A percentile compares a stretch with the other conserved stretches of the same genome.
These are phyloP conservation scores for Polydrusus cervinus DNA, from an alignment of 2,888 invertebrate species.

Conservation along the genomic window DNA sequence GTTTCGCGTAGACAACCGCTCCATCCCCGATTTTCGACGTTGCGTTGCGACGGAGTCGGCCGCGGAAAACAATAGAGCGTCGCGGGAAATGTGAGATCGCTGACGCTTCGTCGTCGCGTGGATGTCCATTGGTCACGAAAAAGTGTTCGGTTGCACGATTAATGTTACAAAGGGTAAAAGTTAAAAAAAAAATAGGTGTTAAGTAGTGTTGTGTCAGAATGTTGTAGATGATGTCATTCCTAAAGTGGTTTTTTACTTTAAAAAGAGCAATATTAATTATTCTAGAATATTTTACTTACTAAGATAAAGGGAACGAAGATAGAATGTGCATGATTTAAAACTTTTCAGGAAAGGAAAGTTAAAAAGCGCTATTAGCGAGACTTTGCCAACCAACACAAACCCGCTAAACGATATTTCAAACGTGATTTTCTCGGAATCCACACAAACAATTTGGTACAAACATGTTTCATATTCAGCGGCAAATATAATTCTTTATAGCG, in stretches of 20 bases:
- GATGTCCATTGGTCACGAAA: constrained; percentile 8
- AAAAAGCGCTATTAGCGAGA: no score
- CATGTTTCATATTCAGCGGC: no score
- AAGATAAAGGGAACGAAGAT: no score
- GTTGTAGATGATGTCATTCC: not conserved
- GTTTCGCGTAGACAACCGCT: constrained; percentile 37
- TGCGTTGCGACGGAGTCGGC: constrained; percentile 20
- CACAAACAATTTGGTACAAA: no score
- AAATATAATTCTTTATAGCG: no score
- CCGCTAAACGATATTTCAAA: no score
- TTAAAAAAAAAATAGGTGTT: not conserved
- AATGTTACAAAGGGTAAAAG: not conserved
- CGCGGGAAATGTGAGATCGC: constrained; percentile 27
- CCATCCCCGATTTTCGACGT: constrained; percentile 35
- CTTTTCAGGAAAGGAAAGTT: no score
- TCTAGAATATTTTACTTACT: no score
- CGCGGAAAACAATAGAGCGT: constrained; percentile 38
- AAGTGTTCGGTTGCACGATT: not conserved
- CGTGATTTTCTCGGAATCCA: no score
- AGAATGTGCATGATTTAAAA: no score
- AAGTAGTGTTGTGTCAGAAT: not conserved
- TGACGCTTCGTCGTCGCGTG: constrained; percentile 42
- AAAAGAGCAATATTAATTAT: not conserved
- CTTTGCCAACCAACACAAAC: no score
- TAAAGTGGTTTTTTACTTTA: constrained; percentile 7